Base-by-base conservation (phyloP, 2,888 invertebrate species). In the Keiferia lycopersicella region DNA sequence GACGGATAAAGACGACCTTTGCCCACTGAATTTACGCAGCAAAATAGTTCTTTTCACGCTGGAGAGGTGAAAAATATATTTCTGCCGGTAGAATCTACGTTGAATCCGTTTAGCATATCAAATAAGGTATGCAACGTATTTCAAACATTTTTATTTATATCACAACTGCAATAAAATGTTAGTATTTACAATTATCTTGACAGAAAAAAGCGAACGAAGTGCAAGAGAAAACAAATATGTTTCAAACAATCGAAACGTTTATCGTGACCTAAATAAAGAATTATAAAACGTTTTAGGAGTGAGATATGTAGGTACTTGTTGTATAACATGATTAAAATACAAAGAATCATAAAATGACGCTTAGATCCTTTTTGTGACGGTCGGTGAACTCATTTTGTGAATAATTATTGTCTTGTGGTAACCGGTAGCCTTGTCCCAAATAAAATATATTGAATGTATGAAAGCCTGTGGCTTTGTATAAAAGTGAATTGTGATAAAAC, bases 171-270 rank as follows among this genome's bases (percentile, higher is more conserved):
- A 64, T 60, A 67, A 65, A 61, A 66, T 69, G 66, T 67, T 64
- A 66, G 66, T 68, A 65, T 68, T 66, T 63, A 66, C 58, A 57
- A 63, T 64, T 61, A 66, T 61, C 62, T 63, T 67, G 64, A 67
- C 70, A 71, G 69, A 68, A 68, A 41, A 69, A 71, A 69, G 69
- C 68, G 66, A 69, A 69, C 61, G 68, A 70, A 69, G 67, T 60
- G 12, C 34, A 34, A 50, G 48, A 30, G 11, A 61, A 61, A 61
- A 50, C 45, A 61, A 59, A 66, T 66, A 16, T 34, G 69, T 70
- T 68, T 66, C 67, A 71, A 67, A 69, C 69, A 73, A 66, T 69
- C 70, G 71, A 70, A 69, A 69, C 69, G 68, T 60, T 66, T 64
- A 68, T 67, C 68, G 67, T 69, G 67, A 56, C 48, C 56, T 56